A percentile compares a stretch with the other conserved stretches of the same genome.
Evolutionary conservation across 2,797 vertebrate species (phyloP).

Genomic region (Sebastes reedi): DNA sequence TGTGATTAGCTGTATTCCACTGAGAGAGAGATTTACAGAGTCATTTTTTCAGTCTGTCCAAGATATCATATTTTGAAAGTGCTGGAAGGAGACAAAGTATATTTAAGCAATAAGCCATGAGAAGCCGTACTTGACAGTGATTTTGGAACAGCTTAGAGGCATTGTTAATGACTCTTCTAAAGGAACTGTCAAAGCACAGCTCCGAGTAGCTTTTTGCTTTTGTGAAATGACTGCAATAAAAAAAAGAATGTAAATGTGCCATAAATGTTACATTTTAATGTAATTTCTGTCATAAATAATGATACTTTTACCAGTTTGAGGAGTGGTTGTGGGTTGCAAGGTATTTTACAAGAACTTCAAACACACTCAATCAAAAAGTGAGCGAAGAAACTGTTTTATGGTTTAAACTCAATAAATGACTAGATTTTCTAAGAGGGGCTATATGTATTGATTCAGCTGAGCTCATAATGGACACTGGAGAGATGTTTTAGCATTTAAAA

Average conservation of each 20-base stretch:
- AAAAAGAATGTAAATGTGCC: constrained; percentile 34
- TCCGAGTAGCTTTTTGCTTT: constrained; percentile 40
- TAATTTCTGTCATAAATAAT: constrained; percentile 30
- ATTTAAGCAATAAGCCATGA: constrained; percentile 64
- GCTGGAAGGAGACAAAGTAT: constrained; percentile 64
- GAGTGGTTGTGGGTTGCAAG: constrained; percentile 12
- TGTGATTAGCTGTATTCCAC: constrained; percentile 63
- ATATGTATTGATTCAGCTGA: constrained; percentile 14
- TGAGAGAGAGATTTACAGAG: constrained; percentile 56
- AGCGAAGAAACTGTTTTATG: neutral
- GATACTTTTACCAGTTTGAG: neutral
- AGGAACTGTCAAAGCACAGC: constrained; percentile 42
- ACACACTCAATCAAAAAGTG: constrained; percentile 12
- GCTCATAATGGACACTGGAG: constrained; percentile 16
- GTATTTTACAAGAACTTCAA: constrained; percentile 38
- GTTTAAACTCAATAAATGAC: constrained; percentile 36
- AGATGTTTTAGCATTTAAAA: constrained; percentile 21
- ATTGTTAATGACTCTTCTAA: constrained; percentile 49
- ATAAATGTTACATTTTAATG: constrained; percentile 41
- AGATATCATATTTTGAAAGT: constrained; percentile 60
- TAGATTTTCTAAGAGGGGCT: constrained; percentile 1
- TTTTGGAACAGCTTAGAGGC: constrained; percentile 58
- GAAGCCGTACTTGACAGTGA: constrained; percentile 60
- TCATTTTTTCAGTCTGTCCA: constrained; percentile 50
- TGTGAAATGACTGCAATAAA: constrained; percentile 53